phyloP scores from a whole-genome alignment of 2,797 vertebrate species.

The Peromyscus attwateri region DNA sequence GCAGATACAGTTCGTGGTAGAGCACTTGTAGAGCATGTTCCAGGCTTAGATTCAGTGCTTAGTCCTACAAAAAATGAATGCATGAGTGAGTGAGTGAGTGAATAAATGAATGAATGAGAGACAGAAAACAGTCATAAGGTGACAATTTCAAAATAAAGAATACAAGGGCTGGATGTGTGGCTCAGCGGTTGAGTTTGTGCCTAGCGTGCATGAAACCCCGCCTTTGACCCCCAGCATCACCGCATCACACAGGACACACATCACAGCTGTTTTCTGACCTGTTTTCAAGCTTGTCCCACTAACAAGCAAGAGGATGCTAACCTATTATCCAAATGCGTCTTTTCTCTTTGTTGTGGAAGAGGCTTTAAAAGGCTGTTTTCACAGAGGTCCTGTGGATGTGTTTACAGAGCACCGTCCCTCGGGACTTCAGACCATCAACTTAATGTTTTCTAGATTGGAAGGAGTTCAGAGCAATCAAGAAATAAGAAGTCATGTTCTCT shows the following conservation, averaged over 20 bases:
- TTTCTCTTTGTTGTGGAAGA: constrained; percentile 14
- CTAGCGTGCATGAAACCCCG: no score
- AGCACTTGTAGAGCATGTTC: neutral
- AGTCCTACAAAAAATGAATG: neutral
- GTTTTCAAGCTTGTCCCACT: constrained; percentile 30
- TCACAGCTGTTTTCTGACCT: neutral
- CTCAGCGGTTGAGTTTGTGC: neutral
- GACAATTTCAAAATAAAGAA: neutral
- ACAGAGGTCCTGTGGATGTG: neutral
- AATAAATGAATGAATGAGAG: neutral
- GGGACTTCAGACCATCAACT: constrained; percentile 13
- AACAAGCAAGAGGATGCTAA: constrained; percentile 29
- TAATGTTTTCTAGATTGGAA: constrained; percentile 46
- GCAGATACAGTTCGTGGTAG: neutral
- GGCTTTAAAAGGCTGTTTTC: constrained; percentile 24
- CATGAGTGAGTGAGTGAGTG: neutral
- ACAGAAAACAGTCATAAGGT: neutral
- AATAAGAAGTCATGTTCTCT: constrained; percentile 27
- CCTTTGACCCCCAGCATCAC: neutral
- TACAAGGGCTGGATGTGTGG: neutral
- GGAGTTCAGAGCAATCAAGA: neutral
- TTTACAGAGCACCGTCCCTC: neutral
- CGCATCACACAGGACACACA: no score
- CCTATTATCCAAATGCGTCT: neutral
- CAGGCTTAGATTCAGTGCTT: neutral